Base-by-base conservation (phyloP, 1,140 invertebrate genomes). In the Meloidogyne floridensis region DNA sequence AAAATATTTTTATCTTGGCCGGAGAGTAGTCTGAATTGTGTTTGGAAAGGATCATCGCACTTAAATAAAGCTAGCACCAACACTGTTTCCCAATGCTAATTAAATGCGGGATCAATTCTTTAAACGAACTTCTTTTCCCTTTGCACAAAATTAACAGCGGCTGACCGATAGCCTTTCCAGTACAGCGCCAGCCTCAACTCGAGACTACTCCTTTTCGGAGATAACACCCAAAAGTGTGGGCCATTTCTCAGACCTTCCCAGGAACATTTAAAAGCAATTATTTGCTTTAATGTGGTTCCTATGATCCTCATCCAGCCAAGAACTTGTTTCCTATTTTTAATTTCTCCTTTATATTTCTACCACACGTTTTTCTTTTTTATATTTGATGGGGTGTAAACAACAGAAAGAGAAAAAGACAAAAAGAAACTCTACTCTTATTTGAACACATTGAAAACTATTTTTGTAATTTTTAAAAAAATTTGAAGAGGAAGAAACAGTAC, bases 11-110 rank as follows among this genome's bases (percentile, higher is more conserved):
- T 65, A 65, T 65, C 59, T 65, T 65, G 59, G 59, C 59, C n/a
- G 59, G n/a, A 65, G 59, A 65, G 59, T 65, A 65, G 59, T 65
- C 59, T 65, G 59, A 65, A 65, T 65, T 65, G 59, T 65, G 59
- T 65, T 65, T 65, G 59, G n/a, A 65, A 65, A n/a, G 59, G 59
- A 65, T 65, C 59, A 65, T 65, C 59, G 59, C 59, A 65, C 59
- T 65, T 1, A 65, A 65, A 7, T 6, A 65, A n/a, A 7, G 15
- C 59, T 65, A 65, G 59, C 59, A 65, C 59, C 59, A 65, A 18
- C 59, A n/a, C 59, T 65, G 59, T 65, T 65, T 65, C 59, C 59
- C 59, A 65, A 65, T 65, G n/a, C 18, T 65, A 65, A 65, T 65
- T 65, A 65, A 65, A n/a, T 65, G n/a, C 15, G 15, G 59, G 59